These are phyloP conservation scores for Anabacerthia variegaticeps DNA, from an alignment of 2,797 vertebrate species.

Conservation along the genomic window DNA sequence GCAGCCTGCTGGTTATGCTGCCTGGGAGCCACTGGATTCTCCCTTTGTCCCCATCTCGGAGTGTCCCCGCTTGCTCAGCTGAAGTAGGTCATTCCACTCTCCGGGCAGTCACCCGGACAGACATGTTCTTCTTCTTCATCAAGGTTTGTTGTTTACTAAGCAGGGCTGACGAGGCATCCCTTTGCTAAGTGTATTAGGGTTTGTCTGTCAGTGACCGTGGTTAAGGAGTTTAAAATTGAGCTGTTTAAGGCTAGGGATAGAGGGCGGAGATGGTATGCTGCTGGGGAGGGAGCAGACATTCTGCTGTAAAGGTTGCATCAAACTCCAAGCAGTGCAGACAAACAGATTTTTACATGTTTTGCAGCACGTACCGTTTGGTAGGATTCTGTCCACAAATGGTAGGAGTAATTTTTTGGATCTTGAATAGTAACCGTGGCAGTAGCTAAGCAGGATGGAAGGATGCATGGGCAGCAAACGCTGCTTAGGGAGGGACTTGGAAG, in stretches of 20 bases:
- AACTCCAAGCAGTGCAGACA: neutral
- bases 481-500: neutral
- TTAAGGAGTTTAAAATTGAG: neutral
- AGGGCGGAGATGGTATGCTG: neutral
- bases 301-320: neutral
- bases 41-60: neutral
- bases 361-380: neutral
- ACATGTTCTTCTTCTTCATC: conserved; percentile 32
- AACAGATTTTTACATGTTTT: neutral
- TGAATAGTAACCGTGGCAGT: neutral
- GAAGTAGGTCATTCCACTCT: conserved; percentile 45
- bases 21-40: neutral
- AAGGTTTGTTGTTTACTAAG: conserved; percentile 32
- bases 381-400: neutral
- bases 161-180: neutral
- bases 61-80: neutral
- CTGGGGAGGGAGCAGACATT: neutral
- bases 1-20: neutral
- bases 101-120: conserved; percentile 2
- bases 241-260: neutral
- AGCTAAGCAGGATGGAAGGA: neutral
- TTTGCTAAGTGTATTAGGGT: neutral
- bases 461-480: rapidly evolving
- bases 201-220: neutral
- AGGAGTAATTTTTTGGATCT: neutral